Percentiles rank a stretch among this genome's conserved stretches.
Conservation (phyloP, 2,888 invertebrate genomes). For the Lysandra bellargus region DNA sequence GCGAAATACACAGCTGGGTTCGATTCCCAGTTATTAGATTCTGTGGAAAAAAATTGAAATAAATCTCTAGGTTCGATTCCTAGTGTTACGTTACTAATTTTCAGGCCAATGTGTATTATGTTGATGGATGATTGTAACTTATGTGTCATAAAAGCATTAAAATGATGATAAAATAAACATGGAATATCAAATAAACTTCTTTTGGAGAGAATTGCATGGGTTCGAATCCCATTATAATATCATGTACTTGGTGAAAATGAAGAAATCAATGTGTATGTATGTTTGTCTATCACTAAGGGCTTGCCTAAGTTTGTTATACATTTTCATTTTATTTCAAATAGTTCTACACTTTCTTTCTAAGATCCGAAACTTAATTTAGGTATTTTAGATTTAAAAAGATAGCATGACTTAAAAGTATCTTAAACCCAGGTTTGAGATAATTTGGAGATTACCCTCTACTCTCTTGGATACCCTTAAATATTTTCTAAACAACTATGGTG, state of each 20-base stretch:
- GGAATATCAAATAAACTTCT: not conserved
- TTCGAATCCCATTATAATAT: slow-evolving; percentile 39
- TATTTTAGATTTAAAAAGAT: not conserved
- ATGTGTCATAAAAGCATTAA: not conserved
- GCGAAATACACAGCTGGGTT: slow-evolving; percentile 32
- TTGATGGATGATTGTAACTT: not conserved
- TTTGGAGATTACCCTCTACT: slow-evolving; percentile 34
- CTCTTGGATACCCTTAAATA: slow-evolving; percentile 39
- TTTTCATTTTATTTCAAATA: not conserved
- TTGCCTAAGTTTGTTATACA: not conserved
- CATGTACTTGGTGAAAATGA: not conserved
- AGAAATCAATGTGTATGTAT: not conserved
- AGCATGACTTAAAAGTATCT: slow-evolving; percentile 14
- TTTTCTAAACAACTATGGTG: slow-evolving; percentile 59
- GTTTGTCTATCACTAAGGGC: not conserved
- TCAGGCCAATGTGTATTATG: not conserved
- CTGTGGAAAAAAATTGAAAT: not conserved
- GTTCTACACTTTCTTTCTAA: not conserved
- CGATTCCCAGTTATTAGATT: slow-evolving; percentile 32
- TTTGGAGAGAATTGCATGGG: slow-evolving; percentile 32
- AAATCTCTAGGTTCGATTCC: not conserved
- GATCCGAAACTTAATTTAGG: not conserved
- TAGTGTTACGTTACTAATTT: not conserved
- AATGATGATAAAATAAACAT: not conserved
- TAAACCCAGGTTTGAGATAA: not conserved